A percentile compares a stretch with the other conserved stretches of the same genome.
These are phyloP conservation scores for Salvelinus sp. DNA, from an alignment of 2,113 vertebrate species.

Conservation along the genomic window DNA sequence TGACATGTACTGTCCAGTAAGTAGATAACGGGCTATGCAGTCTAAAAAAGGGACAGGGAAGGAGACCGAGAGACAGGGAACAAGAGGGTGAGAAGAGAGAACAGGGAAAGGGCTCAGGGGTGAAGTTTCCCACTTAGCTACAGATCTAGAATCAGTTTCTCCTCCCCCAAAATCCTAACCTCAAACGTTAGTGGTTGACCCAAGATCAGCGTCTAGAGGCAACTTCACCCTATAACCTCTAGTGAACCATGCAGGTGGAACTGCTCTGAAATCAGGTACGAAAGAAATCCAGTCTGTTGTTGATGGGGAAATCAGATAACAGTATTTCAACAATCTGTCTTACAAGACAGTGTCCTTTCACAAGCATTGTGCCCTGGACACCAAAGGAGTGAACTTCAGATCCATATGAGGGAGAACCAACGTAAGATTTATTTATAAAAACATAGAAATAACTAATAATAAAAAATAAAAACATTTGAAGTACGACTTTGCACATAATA, in stretches of 20 bases:
- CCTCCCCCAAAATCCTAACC: no score
- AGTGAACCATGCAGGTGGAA: background rate
- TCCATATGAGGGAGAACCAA: conserved; percentile 36
- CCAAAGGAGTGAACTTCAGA: conserved; percentile 36
- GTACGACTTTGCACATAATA: conserved; percentile 51
- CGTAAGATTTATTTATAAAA: conserved; percentile 55
- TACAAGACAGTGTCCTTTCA: conserved; percentile 55
- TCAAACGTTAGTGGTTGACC: no score
- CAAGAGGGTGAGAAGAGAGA: conserved; percentile 3
- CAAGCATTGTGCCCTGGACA: conserved; percentile 38
- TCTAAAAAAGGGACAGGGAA: background rate
- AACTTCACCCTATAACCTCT: no score
- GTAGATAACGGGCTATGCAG: background rate
- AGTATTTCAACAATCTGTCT: conserved; percentile 42
- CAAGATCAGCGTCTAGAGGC: no score
- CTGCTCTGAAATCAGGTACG: conserved; percentile 22
- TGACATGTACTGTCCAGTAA: conserved; percentile 20
- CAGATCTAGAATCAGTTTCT: no score
- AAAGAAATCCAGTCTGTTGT: conserved; percentile 29
- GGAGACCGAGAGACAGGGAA: conserved; percentile 15
- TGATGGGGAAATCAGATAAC: conserved; percentile 26
- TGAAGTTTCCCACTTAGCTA: no score
- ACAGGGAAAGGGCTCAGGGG: background rate
- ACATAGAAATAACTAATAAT: conserved; percentile 10
- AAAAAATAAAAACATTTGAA: conserved; percentile 50